A percentile compares a stretch with the other conserved stretches of the same genome.
phyloP scores from a whole-genome alignment of 2,113 vertebrate species.

The Peromyscus californicus region DNA sequence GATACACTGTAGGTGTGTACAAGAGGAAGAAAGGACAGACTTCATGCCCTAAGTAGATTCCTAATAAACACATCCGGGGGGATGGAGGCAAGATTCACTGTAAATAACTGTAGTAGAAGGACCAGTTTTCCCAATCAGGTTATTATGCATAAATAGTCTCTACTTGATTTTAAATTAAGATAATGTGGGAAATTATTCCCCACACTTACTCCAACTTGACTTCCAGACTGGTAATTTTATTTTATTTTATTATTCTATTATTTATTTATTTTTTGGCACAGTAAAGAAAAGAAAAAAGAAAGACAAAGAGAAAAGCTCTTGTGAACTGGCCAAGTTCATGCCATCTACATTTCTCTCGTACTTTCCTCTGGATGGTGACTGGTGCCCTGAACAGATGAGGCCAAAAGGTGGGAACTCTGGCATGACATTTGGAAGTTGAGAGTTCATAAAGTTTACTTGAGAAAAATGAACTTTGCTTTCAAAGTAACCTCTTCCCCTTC shows the following conservation, averaged over 20 bases:
- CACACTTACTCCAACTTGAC: slow-evolving; percentile 44
- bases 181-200: slow-evolving; percentile 60
- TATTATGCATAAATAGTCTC: slow-evolving; percentile 71
- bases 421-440: slow-evolving; percentile 80
- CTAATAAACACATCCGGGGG: slow-evolving; percentile 25
- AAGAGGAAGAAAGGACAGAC: background rate
- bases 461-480: slow-evolving; percentile 76
- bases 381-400: slow-evolving; percentile 61
- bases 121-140: background rate
- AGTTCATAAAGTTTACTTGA: slow-evolving; percentile 52
- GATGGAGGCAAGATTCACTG: background rate
- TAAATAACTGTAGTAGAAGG: background rate
- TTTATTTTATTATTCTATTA: background rate
- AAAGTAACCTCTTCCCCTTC: slow-evolving; percentile 52
- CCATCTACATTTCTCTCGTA: background rate
- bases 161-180: slow-evolving; percentile 67
- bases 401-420: slow-evolving; percentile 66
- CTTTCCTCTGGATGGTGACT: slow-evolving; percentile 52
- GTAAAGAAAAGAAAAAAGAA: slow-evolving; percentile 24
- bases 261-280: background rate
- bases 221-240: slow-evolving; percentile 66
- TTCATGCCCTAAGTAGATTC: slow-evolving; percentile 45
- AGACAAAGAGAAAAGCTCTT: slow-evolving; percentile 65
- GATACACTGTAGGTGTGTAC: background rate
- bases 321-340: slow-evolving; percentile 63